A percentile compares a stretch with the other conserved stretches of the same genome.
phyloP scores from a whole-genome alignment of 1,140 invertebrate species.

The Drosophila nigromelanica region DNA sequence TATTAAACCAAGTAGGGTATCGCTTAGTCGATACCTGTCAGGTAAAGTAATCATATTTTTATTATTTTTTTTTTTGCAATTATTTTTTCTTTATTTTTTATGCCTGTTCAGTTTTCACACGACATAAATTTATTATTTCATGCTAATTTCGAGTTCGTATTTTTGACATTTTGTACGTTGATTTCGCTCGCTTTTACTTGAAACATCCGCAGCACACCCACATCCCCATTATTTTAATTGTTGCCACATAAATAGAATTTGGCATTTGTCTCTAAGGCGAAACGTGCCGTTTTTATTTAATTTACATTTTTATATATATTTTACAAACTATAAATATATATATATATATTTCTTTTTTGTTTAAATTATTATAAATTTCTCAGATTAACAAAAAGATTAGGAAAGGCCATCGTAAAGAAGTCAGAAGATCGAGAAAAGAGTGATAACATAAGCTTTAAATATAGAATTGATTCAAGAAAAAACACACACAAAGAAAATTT shows the following conservation, averaged over 20 bases:
- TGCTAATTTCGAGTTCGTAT: constrained; percentile 45
- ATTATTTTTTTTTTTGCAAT: background rate
- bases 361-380: too few species aligned
- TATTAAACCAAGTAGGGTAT: background rate
- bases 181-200: constrained; percentile 19
- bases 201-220: constrained; percentile 8
- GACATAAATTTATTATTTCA: constrained; percentile 57
- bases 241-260: constrained; percentile 46
- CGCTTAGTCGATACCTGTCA: background rate
- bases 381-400: too few species aligned
- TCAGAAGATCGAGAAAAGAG: too few species aligned
- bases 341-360: too few species aligned
- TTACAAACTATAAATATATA: constrained; percentile 5
- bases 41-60: background rate
- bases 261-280: constrained; percentile 37
- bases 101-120: constrained; percentile 14
- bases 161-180: constrained; percentile 23
- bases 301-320: constrained; percentile 23
- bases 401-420: too few species aligned
- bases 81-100: background rate
- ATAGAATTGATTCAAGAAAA: too few species aligned
- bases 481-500: too few species aligned
- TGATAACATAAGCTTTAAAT: too few species aligned
- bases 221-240: constrained; percentile 46
- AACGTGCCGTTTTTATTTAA: constrained; percentile 38